phyloP scores from a whole-genome alignment of 1,140 invertebrate genomes.

The Euura lappo region DNA sequence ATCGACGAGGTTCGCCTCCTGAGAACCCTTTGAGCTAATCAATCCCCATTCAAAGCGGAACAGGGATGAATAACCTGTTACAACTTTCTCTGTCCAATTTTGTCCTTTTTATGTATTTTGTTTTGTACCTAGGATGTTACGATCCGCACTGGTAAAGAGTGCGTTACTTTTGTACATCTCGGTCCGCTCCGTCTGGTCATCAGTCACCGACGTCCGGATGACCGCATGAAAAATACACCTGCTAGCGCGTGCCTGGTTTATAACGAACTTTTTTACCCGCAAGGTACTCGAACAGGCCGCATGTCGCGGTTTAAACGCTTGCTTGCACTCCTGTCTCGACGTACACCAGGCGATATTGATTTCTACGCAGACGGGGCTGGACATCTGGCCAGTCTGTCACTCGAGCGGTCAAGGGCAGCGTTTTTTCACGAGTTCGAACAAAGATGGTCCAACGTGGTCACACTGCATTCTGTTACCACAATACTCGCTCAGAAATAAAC shows the following conservation, averaged over 20 bases:
- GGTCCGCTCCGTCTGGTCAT: neutral
- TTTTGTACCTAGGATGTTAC: no score
- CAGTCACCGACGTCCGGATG: neutral
- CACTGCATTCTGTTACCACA: no score
- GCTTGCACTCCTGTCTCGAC: neutral
- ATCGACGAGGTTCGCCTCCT: neutral
- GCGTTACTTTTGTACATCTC: no score
- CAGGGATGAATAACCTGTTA: conserved; percentile 1
- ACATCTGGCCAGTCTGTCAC: neutral
- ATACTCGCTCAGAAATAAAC: neutral
- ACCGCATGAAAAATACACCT: conserved; percentile 7
- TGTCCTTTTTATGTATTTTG: no score
- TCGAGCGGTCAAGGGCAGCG: neutral
- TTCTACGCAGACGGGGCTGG: neutral
- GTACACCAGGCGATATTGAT: neutral
- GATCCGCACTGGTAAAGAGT: no score
- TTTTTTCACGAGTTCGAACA: neutral
- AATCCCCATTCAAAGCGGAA: conserved; percentile 43
- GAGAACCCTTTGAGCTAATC: conserved; percentile 47
- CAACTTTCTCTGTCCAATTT: neutral
- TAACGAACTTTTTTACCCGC: neutral
- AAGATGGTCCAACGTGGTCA: no score
- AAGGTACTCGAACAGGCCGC: no score
- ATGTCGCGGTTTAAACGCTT: no score
- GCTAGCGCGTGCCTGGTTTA: neutral